Percentiles rank a stretch among this genome's conserved stretches.
These are phyloP conservation scores for Rhipidura dahli DNA, from an alignment of 2,113 vertebrate genomes.

Conservation along the genomic window DNA sequence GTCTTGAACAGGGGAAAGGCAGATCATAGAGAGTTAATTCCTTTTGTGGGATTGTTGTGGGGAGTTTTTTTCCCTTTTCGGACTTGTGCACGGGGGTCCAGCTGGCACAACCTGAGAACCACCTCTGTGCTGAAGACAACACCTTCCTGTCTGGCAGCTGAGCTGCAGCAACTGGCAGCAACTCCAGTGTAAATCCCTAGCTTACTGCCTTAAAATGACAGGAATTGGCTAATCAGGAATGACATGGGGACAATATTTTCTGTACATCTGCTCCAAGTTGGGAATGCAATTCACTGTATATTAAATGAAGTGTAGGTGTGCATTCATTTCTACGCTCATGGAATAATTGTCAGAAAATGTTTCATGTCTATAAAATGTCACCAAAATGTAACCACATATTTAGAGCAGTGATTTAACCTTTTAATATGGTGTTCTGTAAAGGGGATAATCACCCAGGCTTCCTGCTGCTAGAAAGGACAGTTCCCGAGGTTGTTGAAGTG, in stretches of 20 bases:
- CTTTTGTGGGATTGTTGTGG: background rate
- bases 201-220: background rate
- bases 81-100: background rate
- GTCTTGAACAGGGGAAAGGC: background rate
- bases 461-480: background rate
- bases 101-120: background rate
- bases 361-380: background rate
- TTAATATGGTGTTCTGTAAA: background rate
- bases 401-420: background rate
- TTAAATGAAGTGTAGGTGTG: slow-evolving; percentile 27
- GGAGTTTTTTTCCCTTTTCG: accelerated
- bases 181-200: background rate
- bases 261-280: background rate
- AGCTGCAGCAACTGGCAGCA: background rate
- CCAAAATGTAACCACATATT: background rate
- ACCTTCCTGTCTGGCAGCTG: background rate
- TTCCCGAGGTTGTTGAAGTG: background rate
- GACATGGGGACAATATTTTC: background rate
- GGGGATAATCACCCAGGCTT: background rate
- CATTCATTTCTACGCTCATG: background rate
- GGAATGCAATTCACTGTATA: background rate
- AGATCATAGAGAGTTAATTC: background rate
- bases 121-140: background rate
- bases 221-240: background rate
- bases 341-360: background rate